Base-by-base conservation (phyloP, 1,140 invertebrate species). In the Homalodisca vitripennis region DNA sequence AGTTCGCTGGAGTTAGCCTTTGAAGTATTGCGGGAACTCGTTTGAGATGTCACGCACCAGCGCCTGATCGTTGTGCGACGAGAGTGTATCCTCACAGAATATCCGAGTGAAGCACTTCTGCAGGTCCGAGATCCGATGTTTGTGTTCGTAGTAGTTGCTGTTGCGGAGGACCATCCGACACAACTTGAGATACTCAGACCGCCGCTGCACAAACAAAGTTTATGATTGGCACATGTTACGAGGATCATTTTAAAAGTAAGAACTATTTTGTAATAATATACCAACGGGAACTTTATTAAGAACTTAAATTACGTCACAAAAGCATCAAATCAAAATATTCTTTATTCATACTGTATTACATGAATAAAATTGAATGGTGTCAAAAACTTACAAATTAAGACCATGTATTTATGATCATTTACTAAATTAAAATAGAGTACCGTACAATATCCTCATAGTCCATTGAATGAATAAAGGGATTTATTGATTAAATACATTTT, bases 1-100 rank as follows among this genome's bases (percentile, higher is more conserved):
- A 27, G 14, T 60, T 6, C 12, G 14, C 3, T 2, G 14, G 66
- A 55, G 26, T 51, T 26, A 74, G 72, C 74, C 84, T 78, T 91
- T 89, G 76, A 93, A 92, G 75, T 89, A 87, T 74, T 90, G 87
- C n/a, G 91, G 90, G 83, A 93, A 93, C 79, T 92, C 90, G 76
- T 91, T 91, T 71, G 87, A 88, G 67, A 93, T 92, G 71, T 91
- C 89, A 51, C 89, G 82, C 20, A 93, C 89, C 41, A 92, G 80
- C 72, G 86, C 83, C 75, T 92, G 90, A 78, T 93, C 92, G 24
- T 84, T 82, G 68, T 86, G 84, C 76, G 90, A 92, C 67, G 83
- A 82, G 14, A 87, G 83, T 1, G 85, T 84, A 78, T 94, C 92
- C 75, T 94, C 92, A 74, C 89, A 92, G 76, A 93, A 91, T 77